These are phyloP conservation scores for Champsocephalus gunnari DNA, from an alignment of 2,797 vertebrate genomes.

Conservation along the genomic window DNA sequence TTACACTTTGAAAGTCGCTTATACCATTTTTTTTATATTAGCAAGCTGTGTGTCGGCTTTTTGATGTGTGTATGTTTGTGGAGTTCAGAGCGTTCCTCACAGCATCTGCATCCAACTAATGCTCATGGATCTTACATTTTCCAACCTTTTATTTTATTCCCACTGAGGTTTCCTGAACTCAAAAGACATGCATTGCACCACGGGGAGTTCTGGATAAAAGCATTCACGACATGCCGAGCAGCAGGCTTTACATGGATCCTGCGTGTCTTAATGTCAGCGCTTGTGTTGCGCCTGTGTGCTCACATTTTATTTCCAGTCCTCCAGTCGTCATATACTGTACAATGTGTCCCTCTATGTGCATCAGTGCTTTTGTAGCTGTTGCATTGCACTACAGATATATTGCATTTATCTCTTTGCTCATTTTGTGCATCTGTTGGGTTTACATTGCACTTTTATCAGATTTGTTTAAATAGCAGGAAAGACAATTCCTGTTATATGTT, in stretches of 20 bases:
- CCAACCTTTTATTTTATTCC: slow-evolving; percentile 45
- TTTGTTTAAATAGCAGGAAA: not conserved
- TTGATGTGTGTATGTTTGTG: not conserved
- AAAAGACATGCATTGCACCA: slow-evolving; percentile 43
- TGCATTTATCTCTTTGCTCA: not conserved
- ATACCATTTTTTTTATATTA: not conserved
- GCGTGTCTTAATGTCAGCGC: slow-evolving; percentile 27
- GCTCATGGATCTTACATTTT: slow-evolving; percentile 28
- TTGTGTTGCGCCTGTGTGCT: slow-evolving; percentile 1
- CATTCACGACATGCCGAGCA: slow-evolving; percentile 33
- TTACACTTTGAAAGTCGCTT: not conserved
- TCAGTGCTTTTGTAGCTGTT: slow-evolving; percentile 2
- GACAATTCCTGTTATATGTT: not conserved
- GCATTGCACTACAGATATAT: not conserved
- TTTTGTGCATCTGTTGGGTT: not conserved
- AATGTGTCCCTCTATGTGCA: not conserved
- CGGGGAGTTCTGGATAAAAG: slow-evolving; percentile 58
- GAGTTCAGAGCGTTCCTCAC: slow-evolving; percentile 17
- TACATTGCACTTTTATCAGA: not conserved
- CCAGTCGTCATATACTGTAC: not conserved
- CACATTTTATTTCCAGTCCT: slow-evolving; percentile 20
- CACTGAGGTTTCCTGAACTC: slow-evolving; percentile 39
- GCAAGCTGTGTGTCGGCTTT: not conserved
- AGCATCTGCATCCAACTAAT: slow-evolving; percentile 14
- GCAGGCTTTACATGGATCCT: slow-evolving; percentile 21